Evolutionary conservation across 2,888 invertebrate species (phyloP), one percentile per base, ranked within the genome.

Genomic region (Yponomeuta plumbellus): DNA sequence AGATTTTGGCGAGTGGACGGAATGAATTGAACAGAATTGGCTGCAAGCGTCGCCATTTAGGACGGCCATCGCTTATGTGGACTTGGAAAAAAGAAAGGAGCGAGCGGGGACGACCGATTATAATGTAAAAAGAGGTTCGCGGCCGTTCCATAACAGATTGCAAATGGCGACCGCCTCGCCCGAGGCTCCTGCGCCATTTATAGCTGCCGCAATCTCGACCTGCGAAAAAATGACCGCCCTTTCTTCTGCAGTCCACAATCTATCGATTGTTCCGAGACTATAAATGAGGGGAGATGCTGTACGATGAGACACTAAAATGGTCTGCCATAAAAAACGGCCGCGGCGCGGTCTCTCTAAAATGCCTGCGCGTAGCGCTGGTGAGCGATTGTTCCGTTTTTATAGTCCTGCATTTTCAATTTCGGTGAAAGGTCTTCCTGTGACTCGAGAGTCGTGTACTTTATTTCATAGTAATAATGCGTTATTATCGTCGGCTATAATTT

Each of bases 141-240:
- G 82, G 80, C 80, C 88, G 88, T 88, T 86, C 89, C 89, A 89
- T 89, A 90, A 90, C 86, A 83, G 89, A 87, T 90, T 88, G 90
- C 88, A 91, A 91, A 91, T 90, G 87, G 87, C 86, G 82, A 86
- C 80, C 79, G 89, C 90, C 89, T 70, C 73, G 79, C 87, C 85
- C 84, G 73, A 74, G 77, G 44, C 44, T 52, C 74, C 77, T 77
- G 80, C 78, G 82, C 88, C 90, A 82, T 88, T 89, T 91, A 87
- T 85, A 88, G 89, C 83, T 75, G 80, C 84, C 75, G 84, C 88
- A 89, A 90, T 89, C 88, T 86, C 83, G 77, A 75, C 26, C 83
- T 75, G 80, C 79, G 83, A 88, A 90, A 91, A 89, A 91, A 87
- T 82, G 78, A 83, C 79, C 81, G 81, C 79, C 77, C 79, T 87